Conservation (phyloP, 1,140 invertebrate species). For the Anoplophora glabripennis region DNA sequence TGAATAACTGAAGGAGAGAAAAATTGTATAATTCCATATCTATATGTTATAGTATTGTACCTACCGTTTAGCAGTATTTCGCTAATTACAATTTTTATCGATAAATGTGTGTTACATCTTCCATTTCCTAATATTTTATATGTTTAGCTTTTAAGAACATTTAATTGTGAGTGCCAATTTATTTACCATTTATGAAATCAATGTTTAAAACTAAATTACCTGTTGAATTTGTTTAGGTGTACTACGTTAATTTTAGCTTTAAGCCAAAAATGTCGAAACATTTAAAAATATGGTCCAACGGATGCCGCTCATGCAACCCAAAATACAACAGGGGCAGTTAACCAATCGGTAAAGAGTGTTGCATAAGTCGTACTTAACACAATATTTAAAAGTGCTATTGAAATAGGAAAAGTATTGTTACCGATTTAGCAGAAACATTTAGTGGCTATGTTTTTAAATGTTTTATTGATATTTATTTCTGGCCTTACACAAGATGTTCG, state of each 20-base stretch:
- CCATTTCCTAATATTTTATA: slow-evolving; percentile 24
- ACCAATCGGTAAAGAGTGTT: too few species aligned
- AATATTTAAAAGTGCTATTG: too few species aligned
- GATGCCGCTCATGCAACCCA: too few species aligned
- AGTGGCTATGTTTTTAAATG: slow-evolving; percentile 1
- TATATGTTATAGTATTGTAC: slow-evolving; percentile 19
- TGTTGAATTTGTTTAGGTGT: slow-evolving; percentile 15
- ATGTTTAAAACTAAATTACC: not conserved
- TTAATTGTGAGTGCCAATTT: not conserved
- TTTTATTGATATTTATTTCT: slow-evolving; percentile 2
- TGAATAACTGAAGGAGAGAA: slow-evolving; percentile 17
- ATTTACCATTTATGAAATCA: too few species aligned
- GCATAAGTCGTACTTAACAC: too few species aligned
- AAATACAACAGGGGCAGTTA: too few species aligned
- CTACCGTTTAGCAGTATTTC: slow-evolving; percentile 17
- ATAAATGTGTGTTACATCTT: slow-evolving; percentile 25
- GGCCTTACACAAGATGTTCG: slow-evolving; percentile 19
- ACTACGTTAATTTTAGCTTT: too few species aligned
- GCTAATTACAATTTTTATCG: slow-evolving; percentile 14
- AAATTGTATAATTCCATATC: slow-evolving; percentile 23
- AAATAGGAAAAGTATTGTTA: too few species aligned
- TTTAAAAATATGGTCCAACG: too few species aligned
- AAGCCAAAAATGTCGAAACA: too few species aligned
- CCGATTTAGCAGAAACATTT: too few species aligned
- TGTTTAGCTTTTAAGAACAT: slow-evolving; percentile 29